phyloP scores from a whole-genome alignment of 2,888 invertebrate species.

The Torymus aiolomorphi region DNA sequence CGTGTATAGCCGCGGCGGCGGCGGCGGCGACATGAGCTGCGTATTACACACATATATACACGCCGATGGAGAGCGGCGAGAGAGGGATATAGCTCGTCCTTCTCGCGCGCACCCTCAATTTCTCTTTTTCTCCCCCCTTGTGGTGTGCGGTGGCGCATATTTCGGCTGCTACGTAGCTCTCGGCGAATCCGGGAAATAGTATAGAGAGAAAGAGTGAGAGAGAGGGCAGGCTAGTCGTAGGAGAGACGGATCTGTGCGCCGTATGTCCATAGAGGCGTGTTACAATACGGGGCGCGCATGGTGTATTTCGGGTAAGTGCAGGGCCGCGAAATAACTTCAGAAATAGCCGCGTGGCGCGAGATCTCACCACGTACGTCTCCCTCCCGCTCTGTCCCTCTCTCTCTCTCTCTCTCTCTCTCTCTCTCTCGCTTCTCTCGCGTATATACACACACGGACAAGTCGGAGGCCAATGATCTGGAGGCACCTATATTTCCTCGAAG shows the following conservation, averaged over 20 bases:
- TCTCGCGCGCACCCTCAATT: constrained; percentile 39
- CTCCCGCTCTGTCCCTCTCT: not conserved
- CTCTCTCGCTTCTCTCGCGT: not conserved
- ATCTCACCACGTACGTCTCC: constrained; percentile 21
- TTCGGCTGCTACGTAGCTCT: constrained; percentile 2
- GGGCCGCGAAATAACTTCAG: constrained; percentile 57
- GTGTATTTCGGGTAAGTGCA: constrained; percentile 58
- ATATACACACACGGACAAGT: constrained; percentile 15
- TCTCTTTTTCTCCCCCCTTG: constrained; percentile 51
- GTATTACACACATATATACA: not conserved
- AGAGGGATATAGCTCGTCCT: constrained; percentile 20
- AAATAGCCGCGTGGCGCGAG: constrained; percentile 51
- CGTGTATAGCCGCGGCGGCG: not conserved
- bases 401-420: too few species aligned
- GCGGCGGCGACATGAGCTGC: constrained; percentile 12
- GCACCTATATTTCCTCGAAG: constrained; percentile 59
- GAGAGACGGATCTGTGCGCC: not conserved
- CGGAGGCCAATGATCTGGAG: constrained; percentile 59
- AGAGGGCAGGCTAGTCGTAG: not conserved
- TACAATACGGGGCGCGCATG: constrained; percentile 43
- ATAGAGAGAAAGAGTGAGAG: not conserved
- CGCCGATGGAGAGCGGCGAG: constrained; percentile 27
- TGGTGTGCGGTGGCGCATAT: constrained; percentile 21
- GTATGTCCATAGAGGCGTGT: constrained; percentile 7
- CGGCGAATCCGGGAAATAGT: constrained; percentile 11